Conservation (phyloP, 2,888 invertebrate genomes). For the Eupeodes luniger region DNA sequence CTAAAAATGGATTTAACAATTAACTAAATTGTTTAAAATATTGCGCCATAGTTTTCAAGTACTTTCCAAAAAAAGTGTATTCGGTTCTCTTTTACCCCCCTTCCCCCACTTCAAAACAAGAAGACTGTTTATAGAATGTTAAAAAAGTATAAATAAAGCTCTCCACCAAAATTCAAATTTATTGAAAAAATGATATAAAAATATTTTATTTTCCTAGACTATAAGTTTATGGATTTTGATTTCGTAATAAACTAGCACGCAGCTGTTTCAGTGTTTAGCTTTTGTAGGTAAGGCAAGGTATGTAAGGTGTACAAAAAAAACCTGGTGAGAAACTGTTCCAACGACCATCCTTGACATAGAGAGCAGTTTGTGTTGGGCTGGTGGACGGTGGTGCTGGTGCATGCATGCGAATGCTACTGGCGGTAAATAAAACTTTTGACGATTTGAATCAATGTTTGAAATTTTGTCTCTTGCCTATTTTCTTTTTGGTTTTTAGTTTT, state of each 20-base stretch:
- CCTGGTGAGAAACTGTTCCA: constrained; percentile 45
- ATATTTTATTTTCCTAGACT: too few relatives aligned
- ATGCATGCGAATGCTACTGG: constrained; percentile 17
- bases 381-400: neutral
- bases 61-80: too few relatives aligned
- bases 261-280: constrained; percentile 20
- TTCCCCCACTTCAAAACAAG: too few relatives aligned
- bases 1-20: too few relatives aligned
- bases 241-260: constrained; percentile 34
- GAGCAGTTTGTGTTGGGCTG: neutral
- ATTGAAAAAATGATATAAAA: too few relatives aligned
- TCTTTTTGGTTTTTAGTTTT: too few relatives aligned
- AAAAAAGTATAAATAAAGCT: too few relatives aligned
- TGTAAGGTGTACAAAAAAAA: neutral
- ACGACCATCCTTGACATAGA: constrained; percentile 62
- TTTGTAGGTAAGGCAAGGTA: neutral
- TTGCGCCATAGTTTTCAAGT: too few relatives aligned
- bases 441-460: neutral
- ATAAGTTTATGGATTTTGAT: neutral
- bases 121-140: too few relatives aligned
- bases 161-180: too few relatives aligned
- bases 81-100: too few relatives aligned
- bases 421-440: neutral
- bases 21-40: too few relatives aligned
- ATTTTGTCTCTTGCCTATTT: neutral